Conservation (phyloP, 2,113 vertebrate species). For the Limnothrissa miodon region DNA sequence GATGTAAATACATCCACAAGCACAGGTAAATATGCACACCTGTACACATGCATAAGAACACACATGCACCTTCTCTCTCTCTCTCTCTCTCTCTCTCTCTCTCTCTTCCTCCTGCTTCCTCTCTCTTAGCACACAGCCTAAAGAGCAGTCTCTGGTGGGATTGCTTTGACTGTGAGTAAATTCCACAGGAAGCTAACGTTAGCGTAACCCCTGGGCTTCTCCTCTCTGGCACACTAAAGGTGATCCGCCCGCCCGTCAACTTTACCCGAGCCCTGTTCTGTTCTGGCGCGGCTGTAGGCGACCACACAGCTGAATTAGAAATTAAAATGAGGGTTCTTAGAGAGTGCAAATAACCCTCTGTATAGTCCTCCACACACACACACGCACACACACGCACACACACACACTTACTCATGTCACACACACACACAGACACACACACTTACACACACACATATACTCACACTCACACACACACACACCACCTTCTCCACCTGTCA, state of each 20-base stretch:
- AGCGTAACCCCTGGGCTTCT: neutral
- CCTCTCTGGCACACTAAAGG: neutral
- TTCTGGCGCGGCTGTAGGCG: too few species aligned
- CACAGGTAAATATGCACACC: neutral
- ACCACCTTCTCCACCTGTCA: neutral
- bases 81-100: neutral
- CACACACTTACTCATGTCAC: too few species aligned
- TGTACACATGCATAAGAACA: neutral
- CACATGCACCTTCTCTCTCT: neutral
- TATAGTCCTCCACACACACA: constrained; percentile 17
- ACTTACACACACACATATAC: too few species aligned
- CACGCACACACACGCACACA: too few species aligned
- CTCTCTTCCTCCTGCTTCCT: too few species aligned
- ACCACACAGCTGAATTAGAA: constrained; percentile 52
- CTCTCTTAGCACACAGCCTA: neutral
- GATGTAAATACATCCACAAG: neutral
- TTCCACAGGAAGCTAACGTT: neutral
- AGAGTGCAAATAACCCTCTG: constrained; percentile 31
- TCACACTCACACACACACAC: too few species aligned
- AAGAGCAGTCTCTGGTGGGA: neutral
- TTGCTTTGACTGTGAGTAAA: neutral
- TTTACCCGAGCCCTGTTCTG: neutral
- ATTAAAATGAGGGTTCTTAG: constrained; percentile 46
- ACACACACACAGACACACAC: too few species aligned
- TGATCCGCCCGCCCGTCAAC: neutral